Evolutionary conservation across 2,888 invertebrate species (phyloP).

Genomic region (Monoplex corrugatus): DNA sequence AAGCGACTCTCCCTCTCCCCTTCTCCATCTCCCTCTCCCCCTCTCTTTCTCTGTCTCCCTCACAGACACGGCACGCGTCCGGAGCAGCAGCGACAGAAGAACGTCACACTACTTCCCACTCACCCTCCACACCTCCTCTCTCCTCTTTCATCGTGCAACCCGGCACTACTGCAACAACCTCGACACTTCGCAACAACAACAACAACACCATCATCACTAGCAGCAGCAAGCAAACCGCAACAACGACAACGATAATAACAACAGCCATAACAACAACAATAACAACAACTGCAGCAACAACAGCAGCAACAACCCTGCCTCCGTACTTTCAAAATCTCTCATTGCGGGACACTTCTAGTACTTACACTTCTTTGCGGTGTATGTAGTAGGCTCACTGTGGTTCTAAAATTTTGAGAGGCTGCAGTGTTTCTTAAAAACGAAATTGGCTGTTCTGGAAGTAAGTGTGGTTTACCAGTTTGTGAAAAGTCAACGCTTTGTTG

Average conservation of each 20-base stretch:
- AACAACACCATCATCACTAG: slow-evolving; percentile 15
- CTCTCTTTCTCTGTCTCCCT: not conserved
- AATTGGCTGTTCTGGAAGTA: no score
- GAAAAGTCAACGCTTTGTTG: no score
- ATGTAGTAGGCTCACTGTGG: no score
- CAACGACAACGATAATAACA: not conserved
- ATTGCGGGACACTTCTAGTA: no score
- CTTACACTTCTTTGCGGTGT: no score
- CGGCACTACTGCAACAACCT: not conserved
- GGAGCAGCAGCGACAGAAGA: not conserved
- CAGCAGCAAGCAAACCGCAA: not conserved
- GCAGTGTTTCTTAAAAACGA: no score
- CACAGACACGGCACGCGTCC: slow-evolving; percentile 8
- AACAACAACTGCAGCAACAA: not conserved
- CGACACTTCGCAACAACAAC: slow-evolving; percentile 26
- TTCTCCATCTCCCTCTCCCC: not conserved
- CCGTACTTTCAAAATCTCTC: no score
- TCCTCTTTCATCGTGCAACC: not conserved
- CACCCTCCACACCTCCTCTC: not conserved
- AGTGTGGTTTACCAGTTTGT: no score
- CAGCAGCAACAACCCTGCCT: not conserved
- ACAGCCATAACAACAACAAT: not conserved
- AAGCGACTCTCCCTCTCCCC: not conserved
- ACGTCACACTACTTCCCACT: not conserved
- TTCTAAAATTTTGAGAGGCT: no score